Base-by-base conservation (phyloP, 2,797 vertebrate species). In the Notoglanidium macrostoma region DNA sequence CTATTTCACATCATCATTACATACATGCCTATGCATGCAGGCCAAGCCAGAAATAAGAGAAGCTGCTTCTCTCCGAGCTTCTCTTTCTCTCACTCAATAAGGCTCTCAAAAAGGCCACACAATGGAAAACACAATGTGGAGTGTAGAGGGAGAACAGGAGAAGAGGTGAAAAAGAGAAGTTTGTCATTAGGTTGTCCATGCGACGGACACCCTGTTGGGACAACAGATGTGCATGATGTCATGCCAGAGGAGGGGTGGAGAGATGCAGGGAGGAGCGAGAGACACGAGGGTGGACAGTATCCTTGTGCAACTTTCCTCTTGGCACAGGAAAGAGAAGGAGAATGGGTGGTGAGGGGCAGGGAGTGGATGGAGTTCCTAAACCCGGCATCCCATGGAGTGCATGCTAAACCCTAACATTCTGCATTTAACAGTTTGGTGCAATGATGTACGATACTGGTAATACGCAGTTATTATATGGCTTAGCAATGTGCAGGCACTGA, bases 221-320 rank as follows among this genome's bases (percentile, higher is more conserved):
- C 93, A 92, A 95, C 95, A 96, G 95, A 96, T 96, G 95, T 96
- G 95, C 91, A 94, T 96, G 95, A 95, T 95, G 95, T 96, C 95
- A 96, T 95, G 91, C 90, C 90, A 93, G 93, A 94, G 80, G 85
- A 86, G 81, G 94, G 92, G 93, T 91, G 92, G 86, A 65, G 86
- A 46, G 89, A 85, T 86, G 57, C 84, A 91, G 94, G 90, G 94
- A 89, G 95, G 93, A 93, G 93, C 83, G 11, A 93, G 19, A 35
- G 70, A 78, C 93, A 91, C 90, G 91, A 92, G 93, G 93, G 92
- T 94, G 93, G 93, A 94, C 91, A 91, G 92, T 89, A 59, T 90
- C 90, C 84, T 88, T 94, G 93, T 91, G 91, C 92, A 89, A 92
- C 92, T 86, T 93, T 86, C 26, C 81, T 92, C 83, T 83, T 86